phyloP scores from a whole-genome alignment of 2,113 vertebrate species.

The Chlamydotis undulata region DNA sequence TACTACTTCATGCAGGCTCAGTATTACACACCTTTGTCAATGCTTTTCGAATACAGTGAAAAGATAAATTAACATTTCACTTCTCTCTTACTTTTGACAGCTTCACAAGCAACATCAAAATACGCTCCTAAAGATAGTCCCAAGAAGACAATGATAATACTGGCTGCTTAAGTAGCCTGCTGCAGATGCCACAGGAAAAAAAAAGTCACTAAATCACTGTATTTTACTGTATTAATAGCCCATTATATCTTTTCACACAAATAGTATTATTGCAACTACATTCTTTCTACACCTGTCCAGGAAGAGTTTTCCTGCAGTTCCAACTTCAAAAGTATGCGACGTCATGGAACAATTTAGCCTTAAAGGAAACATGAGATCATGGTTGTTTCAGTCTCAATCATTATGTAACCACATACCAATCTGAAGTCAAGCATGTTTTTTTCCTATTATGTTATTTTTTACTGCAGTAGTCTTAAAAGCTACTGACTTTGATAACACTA shows the following conservation, averaged over 20 bases:
- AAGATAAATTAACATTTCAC: not conserved
- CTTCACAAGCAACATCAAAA: not conserved
- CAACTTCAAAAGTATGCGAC: not conserved
- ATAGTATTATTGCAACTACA: not conserved
- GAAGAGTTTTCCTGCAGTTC: not conserved
- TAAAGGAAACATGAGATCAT: not conserved
- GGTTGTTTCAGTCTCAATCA: not conserved
- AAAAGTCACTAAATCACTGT: not conserved
- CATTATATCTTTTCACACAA: not conserved
- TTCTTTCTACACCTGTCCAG: not conserved
- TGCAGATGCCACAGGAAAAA: not conserved
- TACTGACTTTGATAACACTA: not conserved
- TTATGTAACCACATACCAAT: rapidly evolving
- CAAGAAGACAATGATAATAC: not conserved
- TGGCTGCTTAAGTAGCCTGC: not conserved
- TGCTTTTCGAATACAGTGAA: not conserved
- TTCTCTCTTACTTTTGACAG: not conserved
- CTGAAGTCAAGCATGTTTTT: rapidly evolving
- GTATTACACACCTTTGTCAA: rapidly evolving
- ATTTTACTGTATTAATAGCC: not conserved
- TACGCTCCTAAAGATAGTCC: rapidly evolving
- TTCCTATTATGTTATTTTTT: not conserved
- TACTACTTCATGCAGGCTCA: not conserved
- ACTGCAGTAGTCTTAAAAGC: not conserved
- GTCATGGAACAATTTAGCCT: rapidly evolving